A percentile compares a stretch with the other conserved stretches of the same genome.
These are phyloP conservation scores for Struthidea cinerea DNA, from an alignment of 2,113 vertebrate species.

Conservation along the genomic window DNA sequence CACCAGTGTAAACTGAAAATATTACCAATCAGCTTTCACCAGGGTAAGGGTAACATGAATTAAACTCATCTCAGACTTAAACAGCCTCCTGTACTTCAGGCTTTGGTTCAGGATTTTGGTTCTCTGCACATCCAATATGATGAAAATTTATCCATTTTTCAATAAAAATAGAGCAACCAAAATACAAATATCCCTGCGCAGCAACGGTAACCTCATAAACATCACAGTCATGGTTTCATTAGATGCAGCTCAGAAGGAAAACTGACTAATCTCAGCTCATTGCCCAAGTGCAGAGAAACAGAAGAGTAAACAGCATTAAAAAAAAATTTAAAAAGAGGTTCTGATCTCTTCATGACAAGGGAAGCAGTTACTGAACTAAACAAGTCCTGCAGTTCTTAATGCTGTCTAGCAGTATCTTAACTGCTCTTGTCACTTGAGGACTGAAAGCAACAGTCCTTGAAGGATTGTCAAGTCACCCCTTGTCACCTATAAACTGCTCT, in stretches of 20 bases:
- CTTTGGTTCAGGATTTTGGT: neutral
- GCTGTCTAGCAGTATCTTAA: neutral
- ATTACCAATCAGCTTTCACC: neutral
- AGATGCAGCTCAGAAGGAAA: neutral
- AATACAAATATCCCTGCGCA: neutral
- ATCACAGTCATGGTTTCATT: neutral
- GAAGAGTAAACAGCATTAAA: neutral
- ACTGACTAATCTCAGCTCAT: neutral
- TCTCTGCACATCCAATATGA: neutral
- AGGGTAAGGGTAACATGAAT: neutral
- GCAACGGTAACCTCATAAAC: conserved; percentile 21
- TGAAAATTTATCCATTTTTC: neutral
- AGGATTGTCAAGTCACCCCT: neutral
- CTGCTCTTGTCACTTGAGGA: neutral
- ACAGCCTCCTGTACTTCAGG: neutral
- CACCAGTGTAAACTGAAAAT: neutral
- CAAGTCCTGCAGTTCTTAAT: neutral
- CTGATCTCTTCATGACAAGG: neutral
- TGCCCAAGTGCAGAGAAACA: neutral
- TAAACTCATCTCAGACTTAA: neutral
- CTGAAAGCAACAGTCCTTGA: neutral
- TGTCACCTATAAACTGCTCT: neutral
- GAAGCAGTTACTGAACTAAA: neutral
- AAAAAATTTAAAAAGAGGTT: neutral
- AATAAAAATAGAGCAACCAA: neutral